Conservation (phyloP, 2,888 invertebrate genomes). For the Drosophila pseudotalamancana region DNA sequence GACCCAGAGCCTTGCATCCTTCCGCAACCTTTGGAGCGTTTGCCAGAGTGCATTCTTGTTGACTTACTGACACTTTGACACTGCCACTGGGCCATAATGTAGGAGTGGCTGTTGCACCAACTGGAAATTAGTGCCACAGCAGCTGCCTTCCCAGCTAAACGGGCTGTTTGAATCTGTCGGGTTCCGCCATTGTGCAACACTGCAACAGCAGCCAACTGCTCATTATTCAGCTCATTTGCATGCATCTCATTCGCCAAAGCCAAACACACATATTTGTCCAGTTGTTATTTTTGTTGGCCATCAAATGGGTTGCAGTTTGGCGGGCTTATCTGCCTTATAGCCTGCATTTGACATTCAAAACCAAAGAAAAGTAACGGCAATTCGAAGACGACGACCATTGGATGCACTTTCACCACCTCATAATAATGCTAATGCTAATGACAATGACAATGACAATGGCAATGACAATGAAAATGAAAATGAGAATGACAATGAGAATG, state of each 20-base stretch:
- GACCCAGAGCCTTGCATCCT: slow-evolving; percentile 5
- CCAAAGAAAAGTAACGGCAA: not conserved
- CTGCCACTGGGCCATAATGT: slow-evolving; percentile 44
- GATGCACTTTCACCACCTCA: slow-evolving; percentile 8
- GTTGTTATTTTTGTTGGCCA: slow-evolving; percentile 33
- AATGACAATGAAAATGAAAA: too few species aligned
- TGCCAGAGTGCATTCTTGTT: slow-evolving; percentile 76
- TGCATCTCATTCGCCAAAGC: slow-evolving; percentile 52
- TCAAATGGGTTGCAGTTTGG: slow-evolving; percentile 34
- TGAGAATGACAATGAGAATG: too few species aligned
- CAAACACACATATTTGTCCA: slow-evolving; percentile 42
- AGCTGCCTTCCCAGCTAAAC: slow-evolving; percentile 14
- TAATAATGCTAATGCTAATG: too few species aligned
- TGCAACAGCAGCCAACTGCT: slow-evolving; percentile 42
- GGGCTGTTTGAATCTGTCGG: not conserved
- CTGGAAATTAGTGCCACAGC: slow-evolving; percentile 70
- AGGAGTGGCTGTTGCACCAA: slow-evolving; percentile 33
- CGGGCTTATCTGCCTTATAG: slow-evolving; percentile 25
- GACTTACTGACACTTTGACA: slow-evolving; percentile 77
- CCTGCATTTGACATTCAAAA: slow-evolving; percentile 40
- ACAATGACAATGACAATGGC: too few species aligned
- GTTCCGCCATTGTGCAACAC: slow-evolving; percentile 11
- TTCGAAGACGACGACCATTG: not conserved
- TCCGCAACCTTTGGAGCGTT: slow-evolving; percentile 35
- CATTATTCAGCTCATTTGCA: slow-evolving; percentile 80